A percentile compares a stretch with the other conserved stretches of the same genome.
phyloP scores from a whole-genome alignment of 2,113 vertebrate genomes.

The Dicaeum eximium region DNA sequence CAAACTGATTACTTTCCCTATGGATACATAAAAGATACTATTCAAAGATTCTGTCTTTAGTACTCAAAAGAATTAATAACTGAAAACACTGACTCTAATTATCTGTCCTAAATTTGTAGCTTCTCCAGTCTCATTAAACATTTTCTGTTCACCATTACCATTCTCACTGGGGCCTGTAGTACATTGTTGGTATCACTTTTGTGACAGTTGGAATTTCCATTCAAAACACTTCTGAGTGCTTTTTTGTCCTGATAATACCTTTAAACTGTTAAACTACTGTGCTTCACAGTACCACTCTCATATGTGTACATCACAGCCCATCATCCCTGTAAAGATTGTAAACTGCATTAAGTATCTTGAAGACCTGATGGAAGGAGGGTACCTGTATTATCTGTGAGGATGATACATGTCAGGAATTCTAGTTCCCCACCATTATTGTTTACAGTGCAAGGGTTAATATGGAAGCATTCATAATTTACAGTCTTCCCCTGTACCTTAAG shows the following conservation, averaged over 20 bases:
- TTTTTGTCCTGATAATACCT: neutral
- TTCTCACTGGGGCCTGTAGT: neutral
- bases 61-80: neutral
- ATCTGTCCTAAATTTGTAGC: neutral
- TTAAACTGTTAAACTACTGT: neutral
- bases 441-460: neutral
- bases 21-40: neutral
- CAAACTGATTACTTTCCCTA: neutral
- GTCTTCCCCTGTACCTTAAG: neutral
- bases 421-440: neutral
- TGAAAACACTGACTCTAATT: neutral
- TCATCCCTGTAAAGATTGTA: neutral
- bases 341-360: neutral
- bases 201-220: neutral
- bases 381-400: neutral
- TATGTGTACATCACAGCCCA: rapidly evolving
- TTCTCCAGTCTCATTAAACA: neutral
- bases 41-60: neutral
- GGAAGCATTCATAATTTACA: neutral
- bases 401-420: neutral
- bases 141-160: neutral
- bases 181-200: neutral
- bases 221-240: neutral
- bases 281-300: neutral
- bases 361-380: neutral